Percentiles rank a stretch among this genome's conserved stretches.
phyloP scores from a whole-genome alignment of 2,113 vertebrate species.

The Forbesichthys papilliferus region DNA sequence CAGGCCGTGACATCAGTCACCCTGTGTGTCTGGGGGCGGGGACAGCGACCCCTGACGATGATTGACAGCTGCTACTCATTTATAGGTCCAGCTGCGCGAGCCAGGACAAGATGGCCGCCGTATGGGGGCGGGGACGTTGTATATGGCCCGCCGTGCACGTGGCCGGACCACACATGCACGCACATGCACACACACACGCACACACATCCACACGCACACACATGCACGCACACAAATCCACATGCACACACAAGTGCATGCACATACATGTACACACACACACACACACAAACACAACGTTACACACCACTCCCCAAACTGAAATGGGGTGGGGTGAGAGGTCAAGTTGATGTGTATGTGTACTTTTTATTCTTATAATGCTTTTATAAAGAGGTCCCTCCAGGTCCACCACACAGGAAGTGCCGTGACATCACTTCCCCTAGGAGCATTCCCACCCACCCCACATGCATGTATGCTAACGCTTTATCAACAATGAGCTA shows the following conservation, averaged over 20 bases:
- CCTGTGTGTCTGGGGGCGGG: conserved; percentile 87
- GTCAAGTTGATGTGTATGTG: too few relatives aligned
- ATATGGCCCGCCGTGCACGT: conserved; percentile 14
- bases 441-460: conserved; percentile 79
- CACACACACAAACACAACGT: background rate
- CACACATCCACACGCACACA: background rate
- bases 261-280: conserved; percentile 7
- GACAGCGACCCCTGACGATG: conserved; percentile 93
- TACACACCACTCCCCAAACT: too few relatives aligned
- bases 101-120: conserved; percentile 55
- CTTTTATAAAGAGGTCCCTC: background rate
- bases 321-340: too few relatives aligned
- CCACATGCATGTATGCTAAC: conserved; percentile 87
- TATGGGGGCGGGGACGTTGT: conserved; percentile 35
- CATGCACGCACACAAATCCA: background rate
- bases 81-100: conserved; percentile 77
- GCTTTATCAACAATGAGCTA: conserved; percentile 53
- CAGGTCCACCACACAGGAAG: conserved; percentile 37
- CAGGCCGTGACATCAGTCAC: conserved; percentile 94
- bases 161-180: background rate
- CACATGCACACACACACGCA: background rate
- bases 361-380: too few relatives aligned
- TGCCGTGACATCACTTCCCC: conserved; percentile 74
- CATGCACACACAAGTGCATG: background rate
- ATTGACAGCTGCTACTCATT: conserved; percentile 95